These are phyloP conservation scores for Crocuta crocuta DNA, from an alignment of 2,113 vertebrate genomes.

Conservation along the genomic window DNA sequence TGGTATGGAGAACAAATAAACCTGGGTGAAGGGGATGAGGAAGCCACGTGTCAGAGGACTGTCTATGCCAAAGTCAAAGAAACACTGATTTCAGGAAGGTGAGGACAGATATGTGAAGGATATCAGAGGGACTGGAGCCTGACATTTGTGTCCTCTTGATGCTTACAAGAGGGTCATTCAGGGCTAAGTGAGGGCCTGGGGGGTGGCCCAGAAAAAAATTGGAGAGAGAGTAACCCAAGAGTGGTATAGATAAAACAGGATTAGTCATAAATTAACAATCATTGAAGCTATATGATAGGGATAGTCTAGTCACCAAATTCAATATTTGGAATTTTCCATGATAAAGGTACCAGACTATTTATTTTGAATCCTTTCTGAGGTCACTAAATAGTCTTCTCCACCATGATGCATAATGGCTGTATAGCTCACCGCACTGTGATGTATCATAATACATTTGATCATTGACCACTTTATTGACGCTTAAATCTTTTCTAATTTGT, in stretches of 20 bases:
- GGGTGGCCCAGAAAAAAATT: neutral
- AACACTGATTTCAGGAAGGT: neutral
- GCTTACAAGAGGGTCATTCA: neutral
- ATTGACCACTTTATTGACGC: neutral
- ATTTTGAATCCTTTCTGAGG: neutral
- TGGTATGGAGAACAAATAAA: neutral
- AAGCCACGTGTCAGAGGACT: neutral
- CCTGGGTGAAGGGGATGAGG: no score
- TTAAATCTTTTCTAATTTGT: neutral
- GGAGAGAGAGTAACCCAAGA: neutral
- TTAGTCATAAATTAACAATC: neutral
- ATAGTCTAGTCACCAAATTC: neutral
- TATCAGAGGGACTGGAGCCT: neutral
- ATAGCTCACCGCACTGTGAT: neutral
- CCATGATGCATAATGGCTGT: neutral
- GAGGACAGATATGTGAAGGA: neutral
- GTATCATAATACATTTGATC: neutral
- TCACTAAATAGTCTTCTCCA: neutral
- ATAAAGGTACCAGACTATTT: slow-evolving; percentile 33
- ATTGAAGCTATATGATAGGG: neutral
- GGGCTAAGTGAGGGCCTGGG: neutral
- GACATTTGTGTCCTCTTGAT: neutral
- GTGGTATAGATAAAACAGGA: neutral
- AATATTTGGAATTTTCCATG: slow-evolving; percentile 1
- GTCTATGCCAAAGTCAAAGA: neutral